phyloP scores from a whole-genome alignment of 2,888 invertebrate genomes.

The Agrochola lota region DNA sequence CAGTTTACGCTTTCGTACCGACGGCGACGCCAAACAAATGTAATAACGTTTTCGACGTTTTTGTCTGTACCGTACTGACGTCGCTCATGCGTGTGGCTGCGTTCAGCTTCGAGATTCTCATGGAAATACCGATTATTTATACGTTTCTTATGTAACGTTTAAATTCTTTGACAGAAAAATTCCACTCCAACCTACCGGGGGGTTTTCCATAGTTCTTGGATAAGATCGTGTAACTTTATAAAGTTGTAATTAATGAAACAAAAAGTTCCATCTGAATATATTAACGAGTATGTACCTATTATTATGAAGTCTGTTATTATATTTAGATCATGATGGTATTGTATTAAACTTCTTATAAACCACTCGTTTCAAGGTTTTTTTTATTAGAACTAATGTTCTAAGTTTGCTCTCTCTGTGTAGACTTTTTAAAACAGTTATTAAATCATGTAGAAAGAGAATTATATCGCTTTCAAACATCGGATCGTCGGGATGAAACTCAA shows the following conservation, averaged over 20 bases:
- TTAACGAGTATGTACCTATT: neutral
- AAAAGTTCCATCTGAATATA: constrained; percentile 22
- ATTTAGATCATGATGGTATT: neutral
- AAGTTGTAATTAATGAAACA: constrained; percentile 11
- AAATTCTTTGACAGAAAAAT: constrained; percentile 28
- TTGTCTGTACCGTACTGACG: constrained; percentile 5
- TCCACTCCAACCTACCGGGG: constrained; percentile 16
- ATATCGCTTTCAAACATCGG: neutral
- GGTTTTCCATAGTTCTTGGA: constrained; percentile 34
- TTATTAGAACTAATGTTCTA: neutral
- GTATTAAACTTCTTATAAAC: neutral
- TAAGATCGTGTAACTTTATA: constrained; percentile 14
- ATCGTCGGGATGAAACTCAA: neutral
- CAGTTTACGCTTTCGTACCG: constrained; percentile 60
- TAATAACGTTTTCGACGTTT: constrained; percentile 35
- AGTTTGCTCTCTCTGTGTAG: neutral
- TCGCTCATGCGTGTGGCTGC: constrained; percentile 16
- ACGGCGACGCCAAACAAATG: constrained; percentile 32
- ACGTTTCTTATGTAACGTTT: constrained; percentile 33
- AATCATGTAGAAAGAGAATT: neutral
- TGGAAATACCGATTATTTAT: constrained; percentile 39
- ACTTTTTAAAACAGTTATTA: neutral
- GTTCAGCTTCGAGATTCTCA: constrained; percentile 14
- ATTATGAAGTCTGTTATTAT: neutral
- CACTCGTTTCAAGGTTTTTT: neutral